Conservation (phyloP, 1,140 invertebrate species). For the Tribolium castaneum region DNA sequence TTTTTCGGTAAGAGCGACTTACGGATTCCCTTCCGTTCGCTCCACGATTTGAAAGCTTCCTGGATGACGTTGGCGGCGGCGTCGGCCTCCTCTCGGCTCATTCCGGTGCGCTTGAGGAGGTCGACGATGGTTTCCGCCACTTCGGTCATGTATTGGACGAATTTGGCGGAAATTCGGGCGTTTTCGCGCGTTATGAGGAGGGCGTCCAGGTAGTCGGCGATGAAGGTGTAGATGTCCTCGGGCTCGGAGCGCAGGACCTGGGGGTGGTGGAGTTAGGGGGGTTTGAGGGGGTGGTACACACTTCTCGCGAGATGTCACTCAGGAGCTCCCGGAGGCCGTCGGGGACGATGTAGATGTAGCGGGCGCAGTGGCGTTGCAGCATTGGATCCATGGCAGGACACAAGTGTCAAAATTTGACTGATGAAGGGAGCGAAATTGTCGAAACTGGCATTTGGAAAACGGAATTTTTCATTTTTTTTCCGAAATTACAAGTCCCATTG, state of each 20-base stretch:
- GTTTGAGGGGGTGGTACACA: constrained; percentile 26
- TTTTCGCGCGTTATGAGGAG: constrained; percentile 76
- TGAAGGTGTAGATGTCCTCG: constrained; percentile 71
- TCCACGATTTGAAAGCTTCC: constrained; percentile 59
- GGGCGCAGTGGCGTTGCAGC: constrained; percentile 60
- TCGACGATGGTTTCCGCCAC: constrained; percentile 63
- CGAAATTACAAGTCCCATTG: too few relatives aligned
- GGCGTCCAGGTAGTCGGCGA: constrained; percentile 76
- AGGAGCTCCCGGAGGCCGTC: constrained; percentile 76
- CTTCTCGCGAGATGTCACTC: constrained; percentile 76
- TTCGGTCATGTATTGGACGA: constrained; percentile 65
- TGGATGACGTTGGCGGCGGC: constrained; percentile 63
- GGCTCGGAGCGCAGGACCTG: constrained; percentile 73
- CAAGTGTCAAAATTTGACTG: too few relatives aligned
- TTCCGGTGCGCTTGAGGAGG: constrained; percentile 63
- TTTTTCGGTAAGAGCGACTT: neutral
- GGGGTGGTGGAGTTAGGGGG: neutral
- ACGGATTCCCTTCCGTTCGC: constrained; percentile 35
- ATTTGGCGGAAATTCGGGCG: constrained; percentile 65
- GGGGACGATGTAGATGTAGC: constrained; percentile 65
- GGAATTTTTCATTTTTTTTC: too few relatives aligned
- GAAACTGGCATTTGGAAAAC: too few relatives aligned
- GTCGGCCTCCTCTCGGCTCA: constrained; percentile 64
- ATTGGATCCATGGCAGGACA: constrained; percentile 56
- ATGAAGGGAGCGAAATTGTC: too few relatives aligned